Percentiles rank a stretch among this genome's conserved stretches.
phyloP scores from a whole-genome alignment of 2,888 invertebrate genomes.

The Oegoconia quadripuncta region DNA sequence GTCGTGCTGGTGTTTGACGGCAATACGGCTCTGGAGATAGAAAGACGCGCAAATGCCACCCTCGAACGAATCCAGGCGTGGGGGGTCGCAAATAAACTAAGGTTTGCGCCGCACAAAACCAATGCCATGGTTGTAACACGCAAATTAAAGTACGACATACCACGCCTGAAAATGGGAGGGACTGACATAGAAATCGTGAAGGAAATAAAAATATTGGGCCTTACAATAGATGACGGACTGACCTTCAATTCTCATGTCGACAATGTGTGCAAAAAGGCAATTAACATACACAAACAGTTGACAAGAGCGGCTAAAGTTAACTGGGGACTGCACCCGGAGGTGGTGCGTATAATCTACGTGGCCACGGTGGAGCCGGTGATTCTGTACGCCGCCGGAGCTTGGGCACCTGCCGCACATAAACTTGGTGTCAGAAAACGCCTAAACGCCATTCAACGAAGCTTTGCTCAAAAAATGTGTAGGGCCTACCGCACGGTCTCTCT shows the following conservation, averaged over 20 bases:
- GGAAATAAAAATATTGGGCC: constrained; percentile 3
- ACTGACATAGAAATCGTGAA: background rate
- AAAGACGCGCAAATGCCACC: background rate
- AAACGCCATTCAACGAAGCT: no score
- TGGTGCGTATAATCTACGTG: no score
- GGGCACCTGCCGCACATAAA: background rate
- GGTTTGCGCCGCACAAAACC: no score
- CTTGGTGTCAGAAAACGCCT: no score
- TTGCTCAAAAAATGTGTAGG: no score
- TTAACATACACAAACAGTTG: no score
- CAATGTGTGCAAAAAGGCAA: no score
- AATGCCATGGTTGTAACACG: no score
- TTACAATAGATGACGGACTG: constrained; percentile 6
- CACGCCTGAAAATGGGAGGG: background rate
- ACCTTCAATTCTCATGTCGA: background rate
- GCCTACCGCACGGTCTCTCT: no score
- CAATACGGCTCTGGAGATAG: background rate
- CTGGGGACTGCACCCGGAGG: no score
- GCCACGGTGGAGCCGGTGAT: background rate
- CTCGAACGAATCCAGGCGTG: background rate
- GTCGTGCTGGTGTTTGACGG: background rate
- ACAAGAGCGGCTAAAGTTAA: no score
- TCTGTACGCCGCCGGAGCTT: background rate
- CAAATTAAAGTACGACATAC: no score
- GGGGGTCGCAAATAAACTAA: background rate